phyloP scores from a whole-genome alignment of 1,140 invertebrate genomes.

The Ptiloglossa arizonensis region DNA sequence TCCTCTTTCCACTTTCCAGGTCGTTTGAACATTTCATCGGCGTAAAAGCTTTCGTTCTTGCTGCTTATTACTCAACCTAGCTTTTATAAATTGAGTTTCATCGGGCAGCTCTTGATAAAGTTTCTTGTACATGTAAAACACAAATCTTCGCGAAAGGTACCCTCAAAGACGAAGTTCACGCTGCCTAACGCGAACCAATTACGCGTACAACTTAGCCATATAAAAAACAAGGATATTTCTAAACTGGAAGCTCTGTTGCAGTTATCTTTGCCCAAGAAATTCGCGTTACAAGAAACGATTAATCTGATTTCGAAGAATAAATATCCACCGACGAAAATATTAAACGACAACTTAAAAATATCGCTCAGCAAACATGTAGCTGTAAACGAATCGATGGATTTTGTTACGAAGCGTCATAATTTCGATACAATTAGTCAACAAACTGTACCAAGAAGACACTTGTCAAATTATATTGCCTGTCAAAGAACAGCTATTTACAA shows the following conservation, averaged over 20 bases:
- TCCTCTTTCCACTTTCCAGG: not conserved
- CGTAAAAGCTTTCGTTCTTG: no score
- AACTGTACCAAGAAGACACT: not conserved
- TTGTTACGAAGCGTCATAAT: no score
- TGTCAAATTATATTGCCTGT: not conserved
- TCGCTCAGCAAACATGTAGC: not conserved
- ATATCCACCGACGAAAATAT: not conserved
- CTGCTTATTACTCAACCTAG: not conserved
- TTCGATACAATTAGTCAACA: not conserved
- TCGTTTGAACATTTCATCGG: not conserved
- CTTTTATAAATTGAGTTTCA: not conserved
- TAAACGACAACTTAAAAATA: not conserved
- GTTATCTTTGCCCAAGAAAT: not conserved
- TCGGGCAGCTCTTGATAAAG: not conserved
- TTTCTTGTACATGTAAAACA: not conserved
- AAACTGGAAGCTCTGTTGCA: not conserved
- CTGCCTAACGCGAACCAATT: not conserved
- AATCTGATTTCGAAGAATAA: not conserved
- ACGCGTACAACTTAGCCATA: no score
- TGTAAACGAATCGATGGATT: not conserved
- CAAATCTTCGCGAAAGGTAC: constrained; percentile 21
- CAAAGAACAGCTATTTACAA: no score
- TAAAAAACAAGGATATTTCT: not conserved
- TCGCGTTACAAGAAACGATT: not conserved
- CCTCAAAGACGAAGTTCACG: not conserved